These are phyloP conservation scores for Drosophila neonasuta DNA, from an alignment of 2,888 invertebrate species.

Conservation along the genomic window DNA sequence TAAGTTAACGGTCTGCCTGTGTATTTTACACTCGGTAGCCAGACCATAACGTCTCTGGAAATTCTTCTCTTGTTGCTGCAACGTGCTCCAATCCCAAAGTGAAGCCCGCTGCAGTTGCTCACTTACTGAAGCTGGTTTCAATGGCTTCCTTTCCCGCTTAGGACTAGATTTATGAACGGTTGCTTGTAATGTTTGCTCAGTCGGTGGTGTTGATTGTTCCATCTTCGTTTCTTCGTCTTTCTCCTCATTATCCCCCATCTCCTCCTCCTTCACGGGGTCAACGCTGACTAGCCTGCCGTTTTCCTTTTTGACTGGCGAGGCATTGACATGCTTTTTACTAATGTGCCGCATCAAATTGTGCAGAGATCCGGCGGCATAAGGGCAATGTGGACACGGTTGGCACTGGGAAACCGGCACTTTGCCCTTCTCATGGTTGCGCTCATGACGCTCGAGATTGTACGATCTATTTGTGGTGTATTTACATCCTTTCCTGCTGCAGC, in stretches of 20 bases:
- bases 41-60: constrained; percentile 34
- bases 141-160: not conserved
- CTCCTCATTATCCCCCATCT: not conserved
- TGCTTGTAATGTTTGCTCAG: not conserved
- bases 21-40: constrained; percentile 19
- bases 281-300: not conserved
- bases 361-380: constrained; percentile 50
- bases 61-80: constrained; percentile 41
- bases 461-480: constrained; percentile 51
- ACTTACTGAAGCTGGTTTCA: not conserved
- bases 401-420: constrained; percentile 47
- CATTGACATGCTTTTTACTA: constrained; percentile 34
- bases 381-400: constrained; percentile 50
- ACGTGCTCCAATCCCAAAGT: constrained; percentile 44
- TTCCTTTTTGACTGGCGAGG: constrained; percentile 12
- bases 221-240: not conserved
- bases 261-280: not conserved
- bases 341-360: constrained; percentile 52
- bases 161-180: not conserved
- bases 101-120: not conserved
- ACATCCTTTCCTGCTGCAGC: constrained; percentile 43
- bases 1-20: constrained; percentile 26
- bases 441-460: constrained; percentile 46
- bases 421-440: constrained; percentile 51
- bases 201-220: no score